These are phyloP conservation scores for Drosophila kikkawai DNA, from an alignment of 1,140 invertebrate genomes.

Conservation along the genomic window DNA sequence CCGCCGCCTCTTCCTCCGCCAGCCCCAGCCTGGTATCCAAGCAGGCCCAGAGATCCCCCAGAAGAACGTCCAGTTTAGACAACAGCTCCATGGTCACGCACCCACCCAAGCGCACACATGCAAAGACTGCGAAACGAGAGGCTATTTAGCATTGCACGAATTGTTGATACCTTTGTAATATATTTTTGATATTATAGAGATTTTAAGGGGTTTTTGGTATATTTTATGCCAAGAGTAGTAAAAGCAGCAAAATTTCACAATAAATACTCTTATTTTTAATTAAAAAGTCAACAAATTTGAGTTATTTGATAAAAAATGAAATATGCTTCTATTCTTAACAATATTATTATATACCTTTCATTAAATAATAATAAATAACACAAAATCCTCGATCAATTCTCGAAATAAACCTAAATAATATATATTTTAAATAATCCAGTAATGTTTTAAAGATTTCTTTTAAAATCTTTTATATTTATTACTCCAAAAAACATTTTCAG, in stretches of 20 bases:
- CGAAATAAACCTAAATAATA: no score
- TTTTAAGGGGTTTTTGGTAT: background rate
- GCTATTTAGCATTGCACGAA: background rate
- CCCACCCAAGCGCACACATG: constrained; percentile 65
- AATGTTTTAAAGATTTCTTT: background rate
- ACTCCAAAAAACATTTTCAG: background rate
- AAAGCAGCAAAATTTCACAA: no score
- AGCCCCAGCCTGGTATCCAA: background rate
- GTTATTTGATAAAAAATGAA: no score
- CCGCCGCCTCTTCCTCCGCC: background rate
- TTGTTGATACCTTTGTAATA: constrained; percentile 5
- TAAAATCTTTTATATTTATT: no score
- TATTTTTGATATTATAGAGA: background rate
- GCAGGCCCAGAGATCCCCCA: constrained; percentile 10
- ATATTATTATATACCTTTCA: no score
- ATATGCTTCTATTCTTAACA: no score
- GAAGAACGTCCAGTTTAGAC: constrained; percentile 41
- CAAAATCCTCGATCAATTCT: background rate
- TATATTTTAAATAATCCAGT: background rate
- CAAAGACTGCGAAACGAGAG: constrained; percentile 21
- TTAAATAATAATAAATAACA: background rate
- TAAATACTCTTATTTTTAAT: no score
- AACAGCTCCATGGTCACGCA: constrained; percentile 62
- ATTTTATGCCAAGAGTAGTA: no score
- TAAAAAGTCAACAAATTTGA: no score